Conservation (phyloP, 2,113 vertebrate species). For the Arenaria interpres region DNA sequence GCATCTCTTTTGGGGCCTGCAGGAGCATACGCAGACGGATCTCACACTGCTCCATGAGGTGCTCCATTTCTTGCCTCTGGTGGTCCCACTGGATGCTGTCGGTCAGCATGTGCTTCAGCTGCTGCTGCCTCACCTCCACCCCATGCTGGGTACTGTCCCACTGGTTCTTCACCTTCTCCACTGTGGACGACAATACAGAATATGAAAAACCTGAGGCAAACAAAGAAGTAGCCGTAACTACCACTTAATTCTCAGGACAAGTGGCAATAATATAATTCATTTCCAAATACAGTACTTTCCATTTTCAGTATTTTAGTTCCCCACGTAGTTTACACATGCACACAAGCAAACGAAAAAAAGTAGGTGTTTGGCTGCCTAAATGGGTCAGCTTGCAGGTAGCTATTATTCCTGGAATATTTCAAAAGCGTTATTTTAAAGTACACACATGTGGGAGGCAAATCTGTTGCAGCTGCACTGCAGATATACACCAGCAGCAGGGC, state of each 20-base stretch:
- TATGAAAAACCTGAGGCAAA: neutral
- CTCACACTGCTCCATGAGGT: constrained; percentile 85
- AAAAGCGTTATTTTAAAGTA: neutral
- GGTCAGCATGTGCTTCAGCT: constrained; percentile 87
- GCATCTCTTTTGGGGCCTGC: constrained; percentile 80
- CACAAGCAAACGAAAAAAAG: neutral
- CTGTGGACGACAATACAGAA: constrained; percentile 56
- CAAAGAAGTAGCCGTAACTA: neutral
- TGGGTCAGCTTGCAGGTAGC: neutral
- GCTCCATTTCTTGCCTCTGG: constrained; percentile 83
- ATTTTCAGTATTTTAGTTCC: neutral
- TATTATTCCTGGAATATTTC: neutral
- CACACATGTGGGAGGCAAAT: neutral
- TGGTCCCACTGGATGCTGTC: constrained; percentile 92
- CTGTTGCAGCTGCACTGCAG: neutral
- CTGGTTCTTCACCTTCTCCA: constrained; percentile 90
- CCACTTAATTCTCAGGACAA: neutral
- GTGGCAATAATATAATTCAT: neutral
- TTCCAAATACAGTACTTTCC: neutral
- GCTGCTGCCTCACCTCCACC: constrained; percentile 85
- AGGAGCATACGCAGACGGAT: constrained; percentile 80
- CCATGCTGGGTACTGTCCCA: constrained; percentile 93
- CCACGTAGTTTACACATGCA: neutral
- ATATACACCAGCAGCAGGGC: neutral
- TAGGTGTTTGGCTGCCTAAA: neutral